A percentile compares a stretch with the other conserved stretches of the same genome.
Conservation (phyloP, 2,888 invertebrate species). For the Megamerina dolium region DNA sequence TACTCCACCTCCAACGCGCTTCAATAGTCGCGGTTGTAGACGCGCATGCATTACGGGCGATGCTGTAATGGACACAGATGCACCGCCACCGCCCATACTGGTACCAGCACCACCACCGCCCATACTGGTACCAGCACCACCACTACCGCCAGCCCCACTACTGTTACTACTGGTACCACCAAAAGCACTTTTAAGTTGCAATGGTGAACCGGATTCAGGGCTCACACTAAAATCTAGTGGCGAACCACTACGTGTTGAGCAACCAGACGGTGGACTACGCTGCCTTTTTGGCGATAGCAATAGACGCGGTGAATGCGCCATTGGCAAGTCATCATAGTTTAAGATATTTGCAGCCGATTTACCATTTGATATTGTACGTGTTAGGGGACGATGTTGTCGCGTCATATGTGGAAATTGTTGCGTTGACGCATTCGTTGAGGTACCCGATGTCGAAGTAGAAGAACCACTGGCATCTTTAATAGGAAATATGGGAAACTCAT, state of each 20-base stretch:
- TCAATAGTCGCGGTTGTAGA: constrained; percentile 60
- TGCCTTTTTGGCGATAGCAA: constrained; percentile 39
- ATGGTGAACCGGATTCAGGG: constrained; percentile 22
- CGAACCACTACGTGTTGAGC: constrained; percentile 48
- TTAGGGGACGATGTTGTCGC: constrained; percentile 63
- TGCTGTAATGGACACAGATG: constrained; percentile 15
- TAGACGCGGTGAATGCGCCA: constrained; percentile 31
- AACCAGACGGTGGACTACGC: constrained; percentile 48
- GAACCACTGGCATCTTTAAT: constrained; percentile 24
- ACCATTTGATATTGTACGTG: constrained; percentile 60
- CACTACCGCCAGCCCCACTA: no score
- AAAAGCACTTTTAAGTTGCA: neutral
- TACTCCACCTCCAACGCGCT: constrained; percentile 51
- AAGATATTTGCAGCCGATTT: constrained; percentile 41
- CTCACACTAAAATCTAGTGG: constrained; percentile 42
- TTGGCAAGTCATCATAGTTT: constrained; percentile 21
- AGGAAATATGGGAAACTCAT: constrained; percentile 45
- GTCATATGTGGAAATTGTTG: constrained; percentile 33
- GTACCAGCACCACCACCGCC: constrained; percentile 15
- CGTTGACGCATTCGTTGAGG: neutral
- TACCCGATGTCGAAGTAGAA: constrained; percentile 7
- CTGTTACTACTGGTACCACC: no score
- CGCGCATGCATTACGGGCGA: constrained; percentile 34
- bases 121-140: neutral
- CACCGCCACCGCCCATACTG: constrained; percentile 27